These are phyloP conservation scores for Turnix velox DNA, from an alignment of 2,113 vertebrate species.

Conservation along the genomic window DNA sequence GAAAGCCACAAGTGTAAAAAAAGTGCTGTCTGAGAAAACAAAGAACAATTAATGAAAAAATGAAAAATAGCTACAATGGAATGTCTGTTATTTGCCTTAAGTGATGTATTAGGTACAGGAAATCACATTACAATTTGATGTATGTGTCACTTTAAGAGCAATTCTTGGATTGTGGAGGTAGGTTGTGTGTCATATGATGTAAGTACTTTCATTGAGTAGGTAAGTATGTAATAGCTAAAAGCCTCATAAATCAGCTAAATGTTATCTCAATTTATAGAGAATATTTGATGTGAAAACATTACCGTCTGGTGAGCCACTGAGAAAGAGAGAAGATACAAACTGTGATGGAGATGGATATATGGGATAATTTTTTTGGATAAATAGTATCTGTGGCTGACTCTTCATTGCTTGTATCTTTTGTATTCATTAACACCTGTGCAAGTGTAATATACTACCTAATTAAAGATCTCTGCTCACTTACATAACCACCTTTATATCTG, in stretches of 20 bases:
- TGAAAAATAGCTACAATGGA: slow-evolving; percentile 58
- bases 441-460: neutral
- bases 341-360: slow-evolving; percentile 71
- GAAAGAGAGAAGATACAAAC: slow-evolving; percentile 65
- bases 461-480: neutral
- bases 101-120: slow-evolving; percentile 79
- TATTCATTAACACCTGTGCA: neutral
- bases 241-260: slow-evolving; percentile 81
- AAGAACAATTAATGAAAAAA: slow-evolving; percentile 67
- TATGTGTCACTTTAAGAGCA: slow-evolving; percentile 77
- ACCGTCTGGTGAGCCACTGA: slow-evolving; percentile 64
- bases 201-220: slow-evolving; percentile 82
- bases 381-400: neutral
- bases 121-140: slow-evolving; percentile 80
- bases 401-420: neutral
- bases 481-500: neutral
- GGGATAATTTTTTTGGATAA: slow-evolving; percentile 60
- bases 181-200: slow-evolving; percentile 78
- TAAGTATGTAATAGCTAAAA: slow-evolving; percentile 84
- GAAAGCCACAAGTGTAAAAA: neutral
- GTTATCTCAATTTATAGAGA: slow-evolving; percentile 80
- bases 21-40: slow-evolving; percentile 25
- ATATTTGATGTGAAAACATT: slow-evolving; percentile 80
- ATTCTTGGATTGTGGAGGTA: slow-evolving; percentile 75
- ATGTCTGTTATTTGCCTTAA: slow-evolving; percentile 76